Evolutionary conservation across 2,888 invertebrate species (phyloP).

Genomic region (Cosmorhoe ocellata): DNA sequence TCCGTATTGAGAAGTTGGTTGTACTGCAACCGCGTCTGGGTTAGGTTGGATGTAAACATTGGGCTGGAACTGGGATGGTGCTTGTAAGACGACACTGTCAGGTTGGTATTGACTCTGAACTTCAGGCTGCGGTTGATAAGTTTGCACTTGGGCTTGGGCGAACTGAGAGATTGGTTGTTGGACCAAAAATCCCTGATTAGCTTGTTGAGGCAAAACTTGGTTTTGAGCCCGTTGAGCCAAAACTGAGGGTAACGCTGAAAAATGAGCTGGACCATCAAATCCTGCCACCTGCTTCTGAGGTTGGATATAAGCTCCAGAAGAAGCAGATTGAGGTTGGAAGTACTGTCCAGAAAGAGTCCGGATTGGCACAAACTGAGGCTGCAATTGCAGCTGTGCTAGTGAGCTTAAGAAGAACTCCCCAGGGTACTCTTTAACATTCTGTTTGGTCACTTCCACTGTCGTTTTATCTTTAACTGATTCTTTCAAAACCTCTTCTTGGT

Average conservation of each 20-base stretch:
- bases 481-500: conserved; percentile 56
- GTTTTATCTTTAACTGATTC: conserved; percentile 42
- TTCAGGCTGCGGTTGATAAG: conserved; percentile 30
- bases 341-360: conserved; percentile 58
- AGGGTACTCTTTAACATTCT: conserved; percentile 69
- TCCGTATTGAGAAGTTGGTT: conserved; percentile 38
- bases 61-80: conserved; percentile 35
- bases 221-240: conserved; percentile 55
- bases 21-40: conserved; percentile 29
- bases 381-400: conserved; percentile 62
- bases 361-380: conserved; percentile 60
- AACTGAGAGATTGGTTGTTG: conserved; percentile 39
- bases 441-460: conserved; percentile 67
- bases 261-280: conserved; percentile 64
- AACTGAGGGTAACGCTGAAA: conserved; percentile 66
- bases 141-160: conserved; percentile 34
- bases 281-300: conserved; percentile 52
- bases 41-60: conserved; percentile 33
- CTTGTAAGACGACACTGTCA: conserved; percentile 30
- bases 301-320: conserved; percentile 25
- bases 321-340: conserved; percentile 42
- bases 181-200: conserved; percentile 13
- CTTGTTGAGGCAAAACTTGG: conserved; percentile 51
- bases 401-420: conserved; percentile 67
- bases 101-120: conserved; percentile 21